These are phyloP conservation scores for Tigriopus californicus DNA, from an alignment of 2,888 invertebrate genomes.

Conservation along the genomic window DNA sequence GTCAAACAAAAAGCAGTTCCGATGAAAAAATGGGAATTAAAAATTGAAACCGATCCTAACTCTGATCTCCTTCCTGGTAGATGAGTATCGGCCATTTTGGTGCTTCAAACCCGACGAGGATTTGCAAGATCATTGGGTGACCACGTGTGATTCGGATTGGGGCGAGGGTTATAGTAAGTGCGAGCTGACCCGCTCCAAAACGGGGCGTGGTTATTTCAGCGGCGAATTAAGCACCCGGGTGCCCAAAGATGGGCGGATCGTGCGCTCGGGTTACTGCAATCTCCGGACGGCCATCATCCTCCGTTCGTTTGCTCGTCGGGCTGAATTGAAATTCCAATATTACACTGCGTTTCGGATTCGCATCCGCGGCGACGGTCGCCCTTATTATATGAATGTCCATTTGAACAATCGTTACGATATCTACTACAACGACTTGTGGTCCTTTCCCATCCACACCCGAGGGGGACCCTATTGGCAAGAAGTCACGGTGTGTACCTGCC, in stretches of 20 bases:
- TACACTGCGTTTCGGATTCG: conserved; percentile 59
- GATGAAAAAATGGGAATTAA: too few relatives aligned
- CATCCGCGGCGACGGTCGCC: conserved; percentile 81
- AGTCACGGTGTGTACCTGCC: too few relatives aligned
- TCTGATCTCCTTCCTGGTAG: too few relatives aligned
- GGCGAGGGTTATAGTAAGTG: conserved; percentile 53
- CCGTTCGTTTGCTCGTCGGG: conserved; percentile 60
- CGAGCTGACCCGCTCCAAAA: conserved; percentile 41
- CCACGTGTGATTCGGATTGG: conserved; percentile 59
- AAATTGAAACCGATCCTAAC: too few relatives aligned
- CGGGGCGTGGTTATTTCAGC: conserved; percentile 41
- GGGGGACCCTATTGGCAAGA: conserved; percentile 98
- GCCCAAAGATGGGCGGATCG: conserved; percentile 10
- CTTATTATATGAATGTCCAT: conserved; percentile 61
- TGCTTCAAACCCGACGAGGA: not conserved
- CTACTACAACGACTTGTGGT: conserved; percentile 70
- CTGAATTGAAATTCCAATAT: conserved; percentile 48
- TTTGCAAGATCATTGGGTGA: conserved; percentile 41
- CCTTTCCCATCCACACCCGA: conserved; percentile 70
- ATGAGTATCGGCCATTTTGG: too few relatives aligned
- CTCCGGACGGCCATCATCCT: conserved; percentile 26
- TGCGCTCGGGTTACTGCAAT: not conserved
- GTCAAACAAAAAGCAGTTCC: too few relatives aligned
- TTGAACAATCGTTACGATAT: conserved; percentile 58
- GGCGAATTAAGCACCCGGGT: conserved; percentile 5